phyloP scores from a whole-genome alignment of 2,888 invertebrate species.

The Masnerella sp. region DNA sequence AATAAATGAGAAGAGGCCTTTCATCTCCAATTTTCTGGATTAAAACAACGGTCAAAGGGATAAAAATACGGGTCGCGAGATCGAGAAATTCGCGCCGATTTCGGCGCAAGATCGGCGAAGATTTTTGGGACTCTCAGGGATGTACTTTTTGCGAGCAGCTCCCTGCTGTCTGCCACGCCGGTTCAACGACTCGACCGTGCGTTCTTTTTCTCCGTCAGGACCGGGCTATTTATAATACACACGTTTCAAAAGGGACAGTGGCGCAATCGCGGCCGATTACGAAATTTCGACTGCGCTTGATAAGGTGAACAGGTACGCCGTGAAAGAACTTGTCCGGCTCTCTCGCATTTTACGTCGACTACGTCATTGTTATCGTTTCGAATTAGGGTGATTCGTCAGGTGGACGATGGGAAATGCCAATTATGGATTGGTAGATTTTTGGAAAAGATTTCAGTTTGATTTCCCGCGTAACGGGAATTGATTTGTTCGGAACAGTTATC shows the following conservation, averaged over 20 bases:
- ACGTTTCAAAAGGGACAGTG: conserved; percentile 27
- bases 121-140: conserved; percentile 47
- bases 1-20: conserved; percentile 18
- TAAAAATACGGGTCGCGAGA: conserved; percentile 17
- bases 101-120: conserved; percentile 45
- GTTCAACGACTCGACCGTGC: conserved; percentile 42
- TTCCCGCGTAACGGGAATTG: conserved; percentile 52
- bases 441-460: conserved; percentile 27
- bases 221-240: conserved; percentile 17
- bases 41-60: conserved; percentile 19
- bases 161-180: conserved; percentile 33
- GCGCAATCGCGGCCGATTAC: conserved; percentile 25
- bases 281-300: conserved; percentile 19
- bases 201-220: conserved; percentile 18
- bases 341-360: conserved; percentile 11
- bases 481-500: conserved; percentile 36
- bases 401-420: conserved; percentile 37
- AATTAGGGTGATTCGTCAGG: conserved; percentile 46
- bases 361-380: conserved; percentile 49
- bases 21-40: conserved; percentile 16
- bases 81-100: conserved; percentile 7
- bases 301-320: conserved; percentile 41
- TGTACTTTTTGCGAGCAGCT: conserved; percentile 57
- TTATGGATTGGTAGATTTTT: conserved; percentile 40
- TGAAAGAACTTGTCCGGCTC: conserved; percentile 12